phyloP scores from a whole-genome alignment of 2,888 invertebrate genomes.

The Congeria kusceri region DNA sequence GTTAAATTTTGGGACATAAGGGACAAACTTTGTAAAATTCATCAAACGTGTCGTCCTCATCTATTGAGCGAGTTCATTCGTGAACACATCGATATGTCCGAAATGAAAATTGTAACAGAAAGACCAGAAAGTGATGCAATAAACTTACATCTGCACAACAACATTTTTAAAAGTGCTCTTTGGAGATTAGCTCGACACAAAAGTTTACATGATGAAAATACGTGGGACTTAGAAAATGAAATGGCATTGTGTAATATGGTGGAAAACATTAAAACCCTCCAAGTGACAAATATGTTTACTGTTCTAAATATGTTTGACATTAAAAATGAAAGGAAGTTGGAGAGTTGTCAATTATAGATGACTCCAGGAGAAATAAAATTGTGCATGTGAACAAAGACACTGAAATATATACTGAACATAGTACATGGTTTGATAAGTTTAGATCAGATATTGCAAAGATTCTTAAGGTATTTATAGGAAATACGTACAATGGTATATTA shows the following conservation, averaged over 20 bases:
- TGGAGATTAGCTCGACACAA: not conserved
- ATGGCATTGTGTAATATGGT: not conserved
- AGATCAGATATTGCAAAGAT: too few relatives aligned
- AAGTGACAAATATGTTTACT: conserved; percentile 31
- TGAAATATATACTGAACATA: too few relatives aligned
- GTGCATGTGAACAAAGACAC: too few relatives aligned
- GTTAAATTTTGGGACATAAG: too few relatives aligned
- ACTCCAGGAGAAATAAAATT: too few relatives aligned
- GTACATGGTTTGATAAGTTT: too few relatives aligned
- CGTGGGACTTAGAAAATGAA: conserved; percentile 1
- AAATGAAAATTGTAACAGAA: not conserved
- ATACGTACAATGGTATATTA: too few relatives aligned
- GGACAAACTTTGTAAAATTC: not conserved
- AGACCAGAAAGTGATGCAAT: not conserved
- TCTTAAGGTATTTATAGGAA: too few relatives aligned
- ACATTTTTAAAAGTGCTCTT: not conserved
- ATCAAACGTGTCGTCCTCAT: not conserved
- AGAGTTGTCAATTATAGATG: not conserved
- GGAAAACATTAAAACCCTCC: not conserved
- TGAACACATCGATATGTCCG: not conserved
- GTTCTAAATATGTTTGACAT: conserved; percentile 12
- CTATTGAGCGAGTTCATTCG: not conserved
- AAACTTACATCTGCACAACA: not conserved
- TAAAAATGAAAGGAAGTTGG: conserved; percentile 10
- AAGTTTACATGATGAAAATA: not conserved